Conservation (phyloP, 2,797 vertebrate genomes). For the Amblyopsis hoosieri region DNA sequence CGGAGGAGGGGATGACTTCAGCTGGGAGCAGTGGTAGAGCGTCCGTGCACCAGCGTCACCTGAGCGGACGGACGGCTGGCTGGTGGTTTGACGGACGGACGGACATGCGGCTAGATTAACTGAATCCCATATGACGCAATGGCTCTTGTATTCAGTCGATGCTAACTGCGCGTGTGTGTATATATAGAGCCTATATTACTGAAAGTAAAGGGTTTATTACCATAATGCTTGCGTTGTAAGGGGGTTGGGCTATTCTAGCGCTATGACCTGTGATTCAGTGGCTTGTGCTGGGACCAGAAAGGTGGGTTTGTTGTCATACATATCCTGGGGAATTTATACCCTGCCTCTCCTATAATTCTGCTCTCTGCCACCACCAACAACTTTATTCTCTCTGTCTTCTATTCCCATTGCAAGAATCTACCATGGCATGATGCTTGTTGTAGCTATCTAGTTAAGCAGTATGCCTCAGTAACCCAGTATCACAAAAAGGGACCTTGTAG, state of each 20-base stretch:
- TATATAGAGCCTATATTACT: slow-evolving; percentile 31
- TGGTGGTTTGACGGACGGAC: slow-evolving; percentile 7
- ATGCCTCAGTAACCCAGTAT: slow-evolving; percentile 37
- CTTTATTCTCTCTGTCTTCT: slow-evolving; percentile 26
- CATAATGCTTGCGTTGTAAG: not conserved
- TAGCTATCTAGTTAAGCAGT: slow-evolving; percentile 23
- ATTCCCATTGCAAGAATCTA: slow-evolving; percentile 30
- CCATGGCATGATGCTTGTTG: slow-evolving; percentile 6
- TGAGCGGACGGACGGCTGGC: not conserved
- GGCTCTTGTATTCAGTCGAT: slow-evolving; percentile 27
- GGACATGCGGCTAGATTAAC: not conserved
- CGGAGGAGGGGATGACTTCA: slow-evolving; percentile 90
- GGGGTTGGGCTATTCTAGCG: slow-evolving; percentile 17
- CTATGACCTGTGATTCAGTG: slow-evolving; percentile 46
- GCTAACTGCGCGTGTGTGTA: slow-evolving; percentile 17
- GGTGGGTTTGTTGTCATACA: slow-evolving; percentile 13
- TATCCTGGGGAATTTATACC: slow-evolving; percentile 5
- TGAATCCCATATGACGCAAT: not conserved
- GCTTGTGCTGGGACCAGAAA: slow-evolving; percentile 51
- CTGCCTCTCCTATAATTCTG: slow-evolving; percentile 18
- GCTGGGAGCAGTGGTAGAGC: slow-evolving; percentile 94
- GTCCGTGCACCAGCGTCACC: slow-evolving; percentile 8
- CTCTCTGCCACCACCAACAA: slow-evolving; percentile 22
- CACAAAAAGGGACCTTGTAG: slow-evolving; percentile 40
- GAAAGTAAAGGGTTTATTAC: slow-evolving; percentile 23